Percentiles rank a stretch among this genome's conserved stretches.
These are phyloP conservation scores for Tetragnatha montana DNA, from an alignment of 2,888 invertebrate genomes.

Conservation along the genomic window DNA sequence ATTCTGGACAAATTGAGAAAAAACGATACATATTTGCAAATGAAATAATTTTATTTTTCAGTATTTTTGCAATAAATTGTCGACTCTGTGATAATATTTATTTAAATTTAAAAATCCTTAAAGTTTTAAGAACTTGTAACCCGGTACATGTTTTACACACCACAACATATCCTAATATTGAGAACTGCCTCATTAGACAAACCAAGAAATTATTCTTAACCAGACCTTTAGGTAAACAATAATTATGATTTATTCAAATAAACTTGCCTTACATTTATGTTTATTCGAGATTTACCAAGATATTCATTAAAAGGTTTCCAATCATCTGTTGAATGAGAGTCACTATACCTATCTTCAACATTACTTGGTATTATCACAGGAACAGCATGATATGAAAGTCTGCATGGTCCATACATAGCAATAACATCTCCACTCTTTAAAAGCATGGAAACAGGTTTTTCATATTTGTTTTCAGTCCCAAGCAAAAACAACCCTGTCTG, in stretches of 20 bases:
- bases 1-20: too few relatives aligned
- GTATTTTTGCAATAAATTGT: too few relatives aligned
- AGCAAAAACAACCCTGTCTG: conserved; percentile 95
- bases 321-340: conserved; percentile 74
- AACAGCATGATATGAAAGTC: conserved; percentile 94
- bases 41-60: neutral
- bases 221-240: neutral
- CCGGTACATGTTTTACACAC: too few relatives aligned
- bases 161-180: too few relatives aligned
- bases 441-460: conserved; percentile 80
- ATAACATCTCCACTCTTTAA: conserved; percentile 93
- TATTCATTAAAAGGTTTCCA: conserved; percentile 79
- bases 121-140: neutral
- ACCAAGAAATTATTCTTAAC: too few relatives aligned
- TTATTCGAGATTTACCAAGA: conserved; percentile 86
- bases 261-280: conserved; percentile 95
- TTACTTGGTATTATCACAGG: conserved; percentile 85
- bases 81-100: too few relatives aligned
- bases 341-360: conserved; percentile 77
- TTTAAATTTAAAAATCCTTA: too few relatives aligned
- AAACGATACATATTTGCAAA: too few relatives aligned
- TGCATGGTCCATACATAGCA: conserved; percentile 89
- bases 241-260: conserved; percentile 68
- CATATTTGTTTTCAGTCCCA: conserved; percentile 85
- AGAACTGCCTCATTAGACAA: too few relatives aligned